A percentile compares a stretch with the other conserved stretches of the same genome.
phyloP scores from a whole-genome alignment of 53 echinoderm and acorn worm genomes.

The Henricia sp. region DNA sequence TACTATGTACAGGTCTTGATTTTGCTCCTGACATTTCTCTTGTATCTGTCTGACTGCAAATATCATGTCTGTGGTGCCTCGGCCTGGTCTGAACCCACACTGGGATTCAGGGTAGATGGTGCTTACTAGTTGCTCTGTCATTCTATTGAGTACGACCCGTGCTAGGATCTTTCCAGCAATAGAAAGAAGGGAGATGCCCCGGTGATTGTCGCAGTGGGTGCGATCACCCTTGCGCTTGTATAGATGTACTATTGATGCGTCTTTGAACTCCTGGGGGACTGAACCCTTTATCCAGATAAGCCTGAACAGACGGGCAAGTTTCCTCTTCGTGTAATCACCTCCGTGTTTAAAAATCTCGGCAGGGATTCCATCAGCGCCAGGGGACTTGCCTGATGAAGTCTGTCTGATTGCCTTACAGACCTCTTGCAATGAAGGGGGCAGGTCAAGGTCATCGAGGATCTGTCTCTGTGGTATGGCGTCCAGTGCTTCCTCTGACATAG shows the following conservation, averaged over 20 bases:
- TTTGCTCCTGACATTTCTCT: too few relatives aligned
- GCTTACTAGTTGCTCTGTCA: not conserved
- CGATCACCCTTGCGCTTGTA: slow-evolving; percentile 25
- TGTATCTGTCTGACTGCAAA: slow-evolving; percentile 16
- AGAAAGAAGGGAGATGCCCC: slow-evolving; percentile 13
- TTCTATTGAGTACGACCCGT: slow-evolving; percentile 3
- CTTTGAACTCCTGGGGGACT: not conserved
- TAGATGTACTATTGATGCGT: not conserved
- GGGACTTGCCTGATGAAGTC: slow-evolving; percentile 14
- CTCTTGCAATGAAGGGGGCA: not conserved
- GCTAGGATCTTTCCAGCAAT: slow-evolving; percentile 1
- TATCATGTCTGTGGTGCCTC: slow-evolving; percentile 12
- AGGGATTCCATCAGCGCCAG: slow-evolving; percentile 26
- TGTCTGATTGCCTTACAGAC: not conserved
- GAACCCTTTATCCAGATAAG: not conserved
- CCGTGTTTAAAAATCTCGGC: slow-evolving; percentile 1
- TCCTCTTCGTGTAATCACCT: not conserved
- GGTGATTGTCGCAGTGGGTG: not conserved
- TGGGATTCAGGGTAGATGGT: slow-evolving; percentile 8
- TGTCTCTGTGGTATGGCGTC: not conserved
- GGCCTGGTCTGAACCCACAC: slow-evolving; percentile 10
- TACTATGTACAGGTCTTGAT: too few relatives aligned
- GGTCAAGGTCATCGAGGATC: not conserved
- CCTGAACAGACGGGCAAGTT: not conserved
- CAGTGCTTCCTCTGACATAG: not conserved